A percentile compares a stretch with the other conserved stretches of the same genome.
phyloP scores from a whole-genome alignment of 2,888 invertebrate species.

The Synanthedon formicaeformis region DNA sequence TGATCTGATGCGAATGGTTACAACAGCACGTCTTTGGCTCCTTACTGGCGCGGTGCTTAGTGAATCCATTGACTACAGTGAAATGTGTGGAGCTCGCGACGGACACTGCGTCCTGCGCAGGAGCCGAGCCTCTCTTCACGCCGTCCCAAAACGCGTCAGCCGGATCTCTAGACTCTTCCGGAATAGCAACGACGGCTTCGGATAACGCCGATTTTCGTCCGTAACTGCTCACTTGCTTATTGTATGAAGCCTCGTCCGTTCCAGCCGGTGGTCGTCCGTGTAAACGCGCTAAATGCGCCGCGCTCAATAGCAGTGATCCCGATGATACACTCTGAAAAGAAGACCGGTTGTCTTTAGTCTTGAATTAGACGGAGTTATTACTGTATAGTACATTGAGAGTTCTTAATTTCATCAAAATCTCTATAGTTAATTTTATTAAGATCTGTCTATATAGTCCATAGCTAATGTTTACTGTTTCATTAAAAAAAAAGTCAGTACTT shows the following conservation, averaged over 20 bases:
- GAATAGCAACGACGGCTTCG: conserved; percentile 49
- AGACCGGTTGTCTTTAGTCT: conserved; percentile 1
- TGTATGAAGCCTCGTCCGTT: conserved; percentile 46
- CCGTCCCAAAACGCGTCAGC: conserved; percentile 56
- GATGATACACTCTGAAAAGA: conserved; percentile 82
- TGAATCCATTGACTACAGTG: conserved; percentile 84
- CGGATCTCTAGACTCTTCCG: conserved; percentile 48
- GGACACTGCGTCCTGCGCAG: conserved; percentile 76
- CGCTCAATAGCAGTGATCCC: conserved; percentile 82
- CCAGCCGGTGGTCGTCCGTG: conserved; percentile 47
- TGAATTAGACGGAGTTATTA: conserved; percentile 2
- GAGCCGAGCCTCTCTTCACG: conserved; percentile 56
- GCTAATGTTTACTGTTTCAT: too few relatives aligned
- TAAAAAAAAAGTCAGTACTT: too few relatives aligned
- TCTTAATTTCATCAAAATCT: neutral
- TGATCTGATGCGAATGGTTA: conserved; percentile 81
- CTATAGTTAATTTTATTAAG: neutral
- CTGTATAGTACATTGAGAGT: neutral
- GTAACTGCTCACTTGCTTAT: conserved; percentile 43
- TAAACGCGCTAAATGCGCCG: conserved; percentile 77
- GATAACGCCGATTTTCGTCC: conserved; percentile 35
- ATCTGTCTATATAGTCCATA: neutral
- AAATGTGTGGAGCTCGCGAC: conserved; percentile 89
- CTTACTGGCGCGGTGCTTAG: conserved; percentile 73
- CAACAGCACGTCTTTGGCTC: conserved; percentile 77